Conservation (phyloP, 2,797 vertebrate species). For the Meda fulgida region DNA sequence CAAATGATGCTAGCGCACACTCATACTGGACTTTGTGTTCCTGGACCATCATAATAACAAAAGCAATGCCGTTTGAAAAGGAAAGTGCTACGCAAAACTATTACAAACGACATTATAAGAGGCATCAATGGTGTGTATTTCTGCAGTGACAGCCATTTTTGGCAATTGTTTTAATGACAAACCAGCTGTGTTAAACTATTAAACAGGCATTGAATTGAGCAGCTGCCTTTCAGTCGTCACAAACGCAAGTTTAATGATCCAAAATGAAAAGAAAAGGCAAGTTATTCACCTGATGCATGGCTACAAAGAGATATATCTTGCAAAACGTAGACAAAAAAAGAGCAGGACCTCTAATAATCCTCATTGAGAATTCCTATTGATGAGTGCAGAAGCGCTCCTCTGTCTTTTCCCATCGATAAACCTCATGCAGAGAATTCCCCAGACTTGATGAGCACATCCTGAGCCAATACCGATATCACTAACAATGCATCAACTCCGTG, state of each 20-base stretch:
- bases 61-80: not conserved
- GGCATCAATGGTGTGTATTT: not conserved
- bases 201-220: not conserved
- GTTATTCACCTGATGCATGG: not conserved
- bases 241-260: not conserved
- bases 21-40: not conserved
- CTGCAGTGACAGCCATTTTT: not conserved
- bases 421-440: slow-evolving; percentile 61
- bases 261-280: not conserved
- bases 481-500: slow-evolving; percentile 55
- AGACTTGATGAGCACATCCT: slow-evolving; percentile 57
- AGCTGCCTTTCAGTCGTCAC: not conserved
- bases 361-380: slow-evolving; percentile 1
- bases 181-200: not conserved
- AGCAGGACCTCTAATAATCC: slow-evolving; percentile 3
- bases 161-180: not conserved
- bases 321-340: slow-evolving; percentile 20
- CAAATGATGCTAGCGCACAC: slow-evolving; percentile 42
- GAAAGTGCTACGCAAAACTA: not conserved
- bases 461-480: slow-evolving; percentile 46
- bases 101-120: not conserved
- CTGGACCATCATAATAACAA: not conserved
- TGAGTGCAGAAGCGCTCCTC: not conserved
- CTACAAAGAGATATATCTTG: slow-evolving; percentile 2
- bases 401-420: slow-evolving; percentile 47